Percentiles rank a stretch among this genome's conserved stretches.
phyloP scores from a whole-genome alignment of 2,113 vertebrate species.

The Oncorhynchus kisutch region DNA sequence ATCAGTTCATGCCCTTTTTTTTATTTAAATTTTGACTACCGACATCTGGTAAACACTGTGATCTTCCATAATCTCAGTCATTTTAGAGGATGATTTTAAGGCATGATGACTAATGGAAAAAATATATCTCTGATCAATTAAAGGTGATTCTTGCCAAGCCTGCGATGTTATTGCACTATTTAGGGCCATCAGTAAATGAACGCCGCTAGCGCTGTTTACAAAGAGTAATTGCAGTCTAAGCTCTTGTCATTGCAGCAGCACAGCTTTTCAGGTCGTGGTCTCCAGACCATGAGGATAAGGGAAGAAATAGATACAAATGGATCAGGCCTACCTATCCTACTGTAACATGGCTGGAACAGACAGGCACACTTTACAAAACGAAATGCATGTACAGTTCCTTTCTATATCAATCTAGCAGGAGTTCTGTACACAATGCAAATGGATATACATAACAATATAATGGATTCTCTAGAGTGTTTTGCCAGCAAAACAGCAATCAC shows the following conservation, averaged over 20 bases:
- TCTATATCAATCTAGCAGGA: slow-evolving; percentile 34
- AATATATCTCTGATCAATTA: slow-evolving; percentile 13
- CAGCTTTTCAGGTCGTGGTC: slow-evolving; percentile 23
- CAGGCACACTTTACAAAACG: slow-evolving; percentile 53
- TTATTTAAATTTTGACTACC: background rate
- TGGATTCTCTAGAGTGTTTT: slow-evolving; percentile 40
- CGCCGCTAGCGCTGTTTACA: slow-evolving; percentile 3
- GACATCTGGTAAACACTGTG: background rate
- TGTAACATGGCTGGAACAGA: slow-evolving; percentile 15
- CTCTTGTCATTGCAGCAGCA: slow-evolving; percentile 25
- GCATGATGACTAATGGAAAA: slow-evolving; percentile 1
- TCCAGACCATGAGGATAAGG: slow-evolving; percentile 18
- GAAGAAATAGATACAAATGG: slow-evolving; percentile 41
- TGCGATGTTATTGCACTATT: slow-evolving; percentile 61
- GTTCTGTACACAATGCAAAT: slow-evolving; percentile 44
- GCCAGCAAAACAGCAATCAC: slow-evolving; percentile 51
- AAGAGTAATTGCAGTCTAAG: background rate
- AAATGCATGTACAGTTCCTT: slow-evolving; percentile 59
- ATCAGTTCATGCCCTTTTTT: background rate
- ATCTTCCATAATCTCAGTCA: slow-evolving; percentile 12
- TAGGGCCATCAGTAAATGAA: slow-evolving; percentile 33
- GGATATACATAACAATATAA: slow-evolving; percentile 31
- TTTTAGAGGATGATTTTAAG: slow-evolving; percentile 27
- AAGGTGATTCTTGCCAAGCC: slow-evolving; percentile 18
- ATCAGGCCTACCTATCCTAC: slow-evolving; percentile 45